Base-by-base conservation (phyloP, 35 echinoderm and acorn worm genomes). In the Ophioderma brevispina region DNA sequence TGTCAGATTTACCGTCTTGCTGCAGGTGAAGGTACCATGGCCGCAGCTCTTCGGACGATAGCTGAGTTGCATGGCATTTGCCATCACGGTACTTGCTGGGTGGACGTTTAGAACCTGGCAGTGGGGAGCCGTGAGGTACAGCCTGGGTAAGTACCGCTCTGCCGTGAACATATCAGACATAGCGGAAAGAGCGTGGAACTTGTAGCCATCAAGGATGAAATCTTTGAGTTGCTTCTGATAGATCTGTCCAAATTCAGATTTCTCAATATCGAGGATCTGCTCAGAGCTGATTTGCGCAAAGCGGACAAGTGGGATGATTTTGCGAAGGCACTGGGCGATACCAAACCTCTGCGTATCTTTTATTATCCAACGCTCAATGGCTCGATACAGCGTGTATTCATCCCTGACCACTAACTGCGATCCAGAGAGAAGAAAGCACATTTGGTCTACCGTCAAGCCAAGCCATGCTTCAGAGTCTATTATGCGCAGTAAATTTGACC, bases 201-300 rank as follows among this genome's bases (percentile, higher is more conserved):
- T 85, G 43, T 92, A 92, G 21, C 81, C 90, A 25, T 92, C 82
- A 1, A 84, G 42, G 28, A 92, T 86, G 34, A 85, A 77, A 30
- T 85, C 81, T 78, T 92, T 92, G 5, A 92, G 36, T 34, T 85
- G 33, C 39, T 86, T 83, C 21, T 84, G 81, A 50, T 80, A 63
- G 38, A 85, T 85, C 70, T 85, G 70, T 15, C 81, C 82, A 59
- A 92, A 84, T 55, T 84, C 90, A 0, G 90, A 92, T 25, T 85
- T 84, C 52, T 92, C 90, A 23, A 92, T 85, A 33, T 31, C 38
- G 1, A 77, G 75, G 21, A 92, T 79, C 31, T 85, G 64, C 46
- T 92, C 81, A 14, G 90, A 79, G 13, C 49, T 83, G 32, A 92
- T 92, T 78, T 92, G 90, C 0, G 90, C 76, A 35, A 92, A 85